Evolutionary conservation across 1,140 invertebrate genomes (phyloP).

Genomic region (Hyposmocoma kahamanoa): DNA sequence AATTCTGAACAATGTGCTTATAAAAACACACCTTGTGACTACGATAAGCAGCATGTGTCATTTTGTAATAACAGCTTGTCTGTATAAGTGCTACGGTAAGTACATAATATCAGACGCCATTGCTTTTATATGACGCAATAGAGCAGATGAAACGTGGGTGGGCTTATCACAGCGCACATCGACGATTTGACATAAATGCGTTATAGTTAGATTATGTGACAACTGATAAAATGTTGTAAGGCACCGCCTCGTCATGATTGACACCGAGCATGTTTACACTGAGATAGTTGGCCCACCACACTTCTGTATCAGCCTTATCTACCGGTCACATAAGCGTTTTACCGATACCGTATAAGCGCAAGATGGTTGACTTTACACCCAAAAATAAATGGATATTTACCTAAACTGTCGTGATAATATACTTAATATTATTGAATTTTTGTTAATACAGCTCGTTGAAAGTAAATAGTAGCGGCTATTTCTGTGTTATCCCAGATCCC

Average conservation of each 20-base stretch:
- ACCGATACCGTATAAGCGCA: slow-evolving; percentile 27
- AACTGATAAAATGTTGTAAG: slow-evolving; percentile 64
- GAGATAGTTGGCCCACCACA: slow-evolving; percentile 37
- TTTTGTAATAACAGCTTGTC: too few relatives aligned
- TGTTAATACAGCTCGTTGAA: too few relatives aligned
- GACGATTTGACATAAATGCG: slow-evolving; percentile 68
- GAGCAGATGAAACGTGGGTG: slow-evolving; percentile 54
- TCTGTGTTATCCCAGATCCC: too few relatives aligned
- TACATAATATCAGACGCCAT: too few relatives aligned
- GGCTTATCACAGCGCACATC: slow-evolving; percentile 62
- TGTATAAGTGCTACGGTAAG: too few relatives aligned
- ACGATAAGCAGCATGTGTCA: too few relatives aligned
- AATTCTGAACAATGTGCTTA: too few relatives aligned
- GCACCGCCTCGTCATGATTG: slow-evolving; percentile 64
- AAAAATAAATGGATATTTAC: slow-evolving; percentile 21
- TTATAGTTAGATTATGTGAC: slow-evolving; percentile 65
- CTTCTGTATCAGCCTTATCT: slow-evolving; percentile 54
- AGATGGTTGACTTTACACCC: slow-evolving; percentile 20
- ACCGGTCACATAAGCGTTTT: slow-evolving; percentile 41
- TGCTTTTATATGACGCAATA: slow-evolving; percentile 41
- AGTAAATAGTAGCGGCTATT: too few relatives aligned
- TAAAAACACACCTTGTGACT: too few relatives aligned
- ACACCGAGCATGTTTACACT: slow-evolving; percentile 56
- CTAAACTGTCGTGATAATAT: too few relatives aligned
- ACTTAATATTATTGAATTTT: too few relatives aligned